Conservation (phyloP, 2,113 vertebrate species). For the Cavia aperea region DNA sequence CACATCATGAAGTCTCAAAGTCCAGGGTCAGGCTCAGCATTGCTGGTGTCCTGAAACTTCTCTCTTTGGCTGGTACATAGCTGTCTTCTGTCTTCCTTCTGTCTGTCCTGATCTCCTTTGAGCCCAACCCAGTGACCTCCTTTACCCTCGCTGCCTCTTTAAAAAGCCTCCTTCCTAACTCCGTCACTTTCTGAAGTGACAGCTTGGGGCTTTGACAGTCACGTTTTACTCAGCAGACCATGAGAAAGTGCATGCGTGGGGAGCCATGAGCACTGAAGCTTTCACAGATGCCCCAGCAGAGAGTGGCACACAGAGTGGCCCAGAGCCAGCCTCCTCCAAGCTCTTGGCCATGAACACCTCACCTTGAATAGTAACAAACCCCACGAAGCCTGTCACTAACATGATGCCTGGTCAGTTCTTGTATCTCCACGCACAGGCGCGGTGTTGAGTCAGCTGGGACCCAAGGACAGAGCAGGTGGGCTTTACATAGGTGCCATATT, state of each 20-base stretch:
- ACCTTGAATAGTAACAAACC: background rate
- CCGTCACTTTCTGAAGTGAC: background rate
- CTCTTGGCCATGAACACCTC: background rate
- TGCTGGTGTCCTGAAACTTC: background rate
- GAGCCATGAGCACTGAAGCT: background rate
- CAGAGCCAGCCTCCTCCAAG: background rate
- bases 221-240: background rate
- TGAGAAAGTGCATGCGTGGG: background rate
- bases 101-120: background rate
- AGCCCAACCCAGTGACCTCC: background rate
- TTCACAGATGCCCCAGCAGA: background rate
- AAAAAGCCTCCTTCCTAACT: background rate
- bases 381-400: background rate
- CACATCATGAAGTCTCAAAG: background rate
- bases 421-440: background rate
- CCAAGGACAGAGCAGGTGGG: background rate
- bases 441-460: background rate
- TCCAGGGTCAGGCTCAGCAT: background rate
- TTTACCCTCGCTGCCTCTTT: background rate
- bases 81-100: background rate
- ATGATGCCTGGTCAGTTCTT: background rate
- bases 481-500: background rate
- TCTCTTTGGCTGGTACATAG: background rate
- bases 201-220: background rate
- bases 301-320: background rate